Evolutionary conservation across 1,140 invertebrate genomes (phyloP).

Genomic region (Trichoplusia ni): DNA sequence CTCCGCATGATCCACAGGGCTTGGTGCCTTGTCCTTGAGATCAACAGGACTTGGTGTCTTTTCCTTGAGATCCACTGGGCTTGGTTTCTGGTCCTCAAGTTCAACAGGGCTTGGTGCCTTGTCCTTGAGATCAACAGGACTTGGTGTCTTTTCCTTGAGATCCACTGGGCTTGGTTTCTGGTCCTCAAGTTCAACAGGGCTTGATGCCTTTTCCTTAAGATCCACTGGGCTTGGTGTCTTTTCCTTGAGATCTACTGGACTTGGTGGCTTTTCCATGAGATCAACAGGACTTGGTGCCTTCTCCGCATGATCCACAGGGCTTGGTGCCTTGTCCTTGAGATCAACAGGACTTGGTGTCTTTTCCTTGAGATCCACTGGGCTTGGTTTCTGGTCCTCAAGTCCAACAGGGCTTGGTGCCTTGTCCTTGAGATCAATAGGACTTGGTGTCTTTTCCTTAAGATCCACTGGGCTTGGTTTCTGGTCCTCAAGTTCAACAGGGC

Average conservation of each 20-base stretch:
- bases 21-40: background rate
- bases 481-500: background rate
- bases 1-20: no score
- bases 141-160: background rate
- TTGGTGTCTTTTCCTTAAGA: background rate
- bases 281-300: background rate
- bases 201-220: background rate
- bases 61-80: no score
- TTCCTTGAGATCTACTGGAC: background rate
- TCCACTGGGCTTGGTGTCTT: slow-evolving; percentile 2
- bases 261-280: background rate
- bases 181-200: background rate
- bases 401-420: background rate
- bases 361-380: background rate
- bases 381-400: background rate
- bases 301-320: background rate
- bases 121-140: background rate
- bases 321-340: background rate
- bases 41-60: background rate
- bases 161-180: background rate
- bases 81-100: no score
- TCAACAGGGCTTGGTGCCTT: background rate
- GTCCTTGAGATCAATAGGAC: background rate
- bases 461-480: background rate
- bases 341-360: background rate